Evolutionary conservation across 2,888 invertebrate genomes (phyloP), one percentile per base, ranked within the genome.

Genomic region (Trachelus iudaicus): DNA sequence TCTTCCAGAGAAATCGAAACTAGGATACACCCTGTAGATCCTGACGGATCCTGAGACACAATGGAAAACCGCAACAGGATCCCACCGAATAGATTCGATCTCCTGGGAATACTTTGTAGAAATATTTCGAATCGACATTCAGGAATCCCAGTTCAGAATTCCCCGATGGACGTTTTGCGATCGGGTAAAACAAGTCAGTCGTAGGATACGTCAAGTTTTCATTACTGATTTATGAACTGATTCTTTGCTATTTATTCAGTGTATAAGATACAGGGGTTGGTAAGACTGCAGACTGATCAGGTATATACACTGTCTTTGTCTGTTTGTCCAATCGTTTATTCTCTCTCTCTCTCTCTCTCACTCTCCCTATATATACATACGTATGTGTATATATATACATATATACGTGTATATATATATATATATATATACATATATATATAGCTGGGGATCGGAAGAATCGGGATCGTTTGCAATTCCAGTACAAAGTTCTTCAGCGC

Each of bases 61-160:
- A 82, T 82, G 78, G 81, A 78, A 78, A 81, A 78, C 77, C 75
- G 81, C 79, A 79, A 82, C 79, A 77, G 82, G 81, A 82, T 81
- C 80, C 82, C 81, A 80, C 79, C 73, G 77, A 79, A 82, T 77
- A 78, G 82, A 82, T 82, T 78, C 73, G 77, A 82, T 82, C 82
- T 78, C 73, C 56, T 23, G 56, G 56, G 23, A 56, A 56, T 56
- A 56, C 9, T 56, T 56, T 56, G 23, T 23, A 56, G 23, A 9
- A 56, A 56, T 56, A 56, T 56, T 56, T 23, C 23, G 56, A 56
- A 56, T 56, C 56, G 23, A 56, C 9, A 56, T 23, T 56, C 56
- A 56, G 56, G 56, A 56, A 56, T 56, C 56, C 23, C 56, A 56
- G 56, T 56, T 23, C 56, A 56, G 23, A 23, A 56, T 56, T 56